Base-by-base conservation (phyloP, 2,113 vertebrate species). In the Oenanthe oenanthe region DNA sequence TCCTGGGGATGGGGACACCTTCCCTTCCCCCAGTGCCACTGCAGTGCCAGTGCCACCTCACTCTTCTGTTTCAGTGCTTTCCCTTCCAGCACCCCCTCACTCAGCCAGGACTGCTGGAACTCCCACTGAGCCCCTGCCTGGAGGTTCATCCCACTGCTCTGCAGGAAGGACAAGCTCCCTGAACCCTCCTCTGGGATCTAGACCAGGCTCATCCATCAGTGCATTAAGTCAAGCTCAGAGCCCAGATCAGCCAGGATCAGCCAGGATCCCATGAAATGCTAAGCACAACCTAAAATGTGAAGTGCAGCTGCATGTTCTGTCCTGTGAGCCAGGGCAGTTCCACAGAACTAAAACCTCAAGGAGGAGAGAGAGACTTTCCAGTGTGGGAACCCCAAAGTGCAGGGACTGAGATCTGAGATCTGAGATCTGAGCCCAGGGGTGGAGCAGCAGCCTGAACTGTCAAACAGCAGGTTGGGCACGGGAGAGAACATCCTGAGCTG, bases 1-100 rank as follows among this genome's bases (percentile, higher is more conserved):
- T 18, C 22, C 40, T 47, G 1, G 1, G 10, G 5, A 7, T 20
- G 26, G 29, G 57, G 51, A 51, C 24, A 51, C 26, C 50, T 34
- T 32, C 17, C 26, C 50, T 34, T 32, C 17, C 57, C 66, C 75
- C 42, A 13, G 2, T 34, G 54, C 66, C 54, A 42, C 54, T 10
- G 54, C 1, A 0, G 8, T 2, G 34, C 53, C 11, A 1, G 31
- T 31, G 1, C 0, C 0, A 50, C 8, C 76, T 47, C 50, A 3
- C 2, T 9, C 54, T 54, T 57, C 45, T 20, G 21, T 8, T 51
- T 32, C 3, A 5, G 3, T 34, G 7, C 38, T 48, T 53, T 40
- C 32, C 32, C 48, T 32, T 17, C 4, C 24, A 40, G 6, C 1
- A 5, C 7, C 38, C 28, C 25, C 42, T 7, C 6, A 20, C 15